Conservation (phyloP, 2,113 vertebrate genomes). For the Tautogolabrus adspersus region DNA sequence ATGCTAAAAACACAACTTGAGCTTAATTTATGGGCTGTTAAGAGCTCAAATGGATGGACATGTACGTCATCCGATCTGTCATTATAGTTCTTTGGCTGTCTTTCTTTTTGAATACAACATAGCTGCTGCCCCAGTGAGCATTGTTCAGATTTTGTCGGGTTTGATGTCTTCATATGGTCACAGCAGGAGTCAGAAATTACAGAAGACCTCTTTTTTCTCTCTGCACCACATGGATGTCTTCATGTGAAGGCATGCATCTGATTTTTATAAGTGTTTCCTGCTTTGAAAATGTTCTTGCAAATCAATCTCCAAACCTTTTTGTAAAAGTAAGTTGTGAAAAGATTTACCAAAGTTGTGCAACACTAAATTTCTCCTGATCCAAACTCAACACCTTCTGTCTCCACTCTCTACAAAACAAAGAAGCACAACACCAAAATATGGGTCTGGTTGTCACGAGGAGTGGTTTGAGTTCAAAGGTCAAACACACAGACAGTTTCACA, state of each 20-base stretch:
- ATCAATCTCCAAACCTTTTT: constrained; percentile 23
- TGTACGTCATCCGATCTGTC: constrained; percentile 61
- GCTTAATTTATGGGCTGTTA: constrained; percentile 60
- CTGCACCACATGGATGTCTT: constrained; percentile 58
- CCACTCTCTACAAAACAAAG: neutral
- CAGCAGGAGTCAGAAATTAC: constrained; percentile 59
- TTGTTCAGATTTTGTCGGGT: constrained; percentile 23
- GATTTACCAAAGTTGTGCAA: neutral
- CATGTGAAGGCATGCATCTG: constrained; percentile 40
- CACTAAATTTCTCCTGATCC: neutral
- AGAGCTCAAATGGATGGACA: constrained; percentile 54
- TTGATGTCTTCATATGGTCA: constrained; percentile 74
- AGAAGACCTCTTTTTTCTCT: neutral
- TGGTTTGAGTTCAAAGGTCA: too few species aligned
- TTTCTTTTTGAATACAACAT: constrained; percentile 42
- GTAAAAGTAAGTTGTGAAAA: constrained; percentile 7
- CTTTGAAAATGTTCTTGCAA: constrained; percentile 29
- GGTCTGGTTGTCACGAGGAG: too few species aligned
- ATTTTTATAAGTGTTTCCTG: constrained; percentile 36
- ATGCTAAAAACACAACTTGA: constrained; percentile 51
- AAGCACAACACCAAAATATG: neutral
- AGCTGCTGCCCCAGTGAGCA: constrained; percentile 41
- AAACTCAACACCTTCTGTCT: constrained; percentile 23
- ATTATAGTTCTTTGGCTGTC: constrained; percentile 32
- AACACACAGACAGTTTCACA: too few species aligned